A percentile compares a stretch with the other conserved stretches of the same genome.
Evolutionary conservation across 2,113 vertebrate genomes (phyloP).

Genomic region (Chitala chitala): DNA sequence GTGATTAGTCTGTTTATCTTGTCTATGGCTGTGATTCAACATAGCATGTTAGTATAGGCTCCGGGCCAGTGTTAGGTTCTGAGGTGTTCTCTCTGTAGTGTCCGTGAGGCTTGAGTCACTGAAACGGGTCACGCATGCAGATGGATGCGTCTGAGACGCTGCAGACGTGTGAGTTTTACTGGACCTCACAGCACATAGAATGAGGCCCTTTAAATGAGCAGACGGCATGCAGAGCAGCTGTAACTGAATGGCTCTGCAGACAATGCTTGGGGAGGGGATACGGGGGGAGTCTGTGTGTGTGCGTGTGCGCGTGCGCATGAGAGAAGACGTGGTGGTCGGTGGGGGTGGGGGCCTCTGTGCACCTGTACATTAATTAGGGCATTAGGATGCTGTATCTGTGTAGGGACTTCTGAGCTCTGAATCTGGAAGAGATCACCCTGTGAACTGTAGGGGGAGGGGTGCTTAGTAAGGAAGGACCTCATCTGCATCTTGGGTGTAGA

Average conservation of each 20-base stretch:
- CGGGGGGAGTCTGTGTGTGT: neutral
- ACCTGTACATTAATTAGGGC: neutral
- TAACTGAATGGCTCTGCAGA: no score
- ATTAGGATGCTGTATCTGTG: no score
- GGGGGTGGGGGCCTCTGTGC: neutral
- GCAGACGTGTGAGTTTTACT: no score
- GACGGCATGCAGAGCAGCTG: no score
- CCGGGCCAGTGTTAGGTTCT: conserved; percentile 20
- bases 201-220: no score
- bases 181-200: no score
- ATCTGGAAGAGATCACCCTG: neutral
- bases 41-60: conserved; percentile 33
- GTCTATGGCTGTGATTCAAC: conserved; percentile 35
- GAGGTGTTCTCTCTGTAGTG: neutral
- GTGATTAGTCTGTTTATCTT: conserved; percentile 13
- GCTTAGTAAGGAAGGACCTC: neutral
- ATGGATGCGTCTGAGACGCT: no score
- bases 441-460: conserved; percentile 6
- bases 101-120: neutral
- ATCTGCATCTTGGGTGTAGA: neutral
- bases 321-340: neutral
- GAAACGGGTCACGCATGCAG: neutral
- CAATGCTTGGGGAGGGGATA: neutral
- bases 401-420: neutral
- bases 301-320: neutral